Percentiles rank a stretch among this genome's conserved stretches.
These are phyloP conservation scores for Chelonia mydas DNA, from an alignment of 2,797 vertebrate genomes.

Conservation along the genomic window DNA sequence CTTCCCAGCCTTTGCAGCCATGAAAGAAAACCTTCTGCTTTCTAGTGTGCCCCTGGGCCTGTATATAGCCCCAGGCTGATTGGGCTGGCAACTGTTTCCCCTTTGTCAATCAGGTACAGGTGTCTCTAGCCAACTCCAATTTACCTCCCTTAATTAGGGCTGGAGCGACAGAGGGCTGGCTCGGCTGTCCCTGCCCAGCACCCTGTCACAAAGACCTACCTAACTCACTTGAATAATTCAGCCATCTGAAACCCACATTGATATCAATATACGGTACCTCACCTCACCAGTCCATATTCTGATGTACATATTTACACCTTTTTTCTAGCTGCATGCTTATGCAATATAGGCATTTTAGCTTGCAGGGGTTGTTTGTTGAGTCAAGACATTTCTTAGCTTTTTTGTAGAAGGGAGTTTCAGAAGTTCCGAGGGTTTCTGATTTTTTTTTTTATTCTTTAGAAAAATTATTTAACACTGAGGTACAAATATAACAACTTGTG, in stretches of 20 bases:
- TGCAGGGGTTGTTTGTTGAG: background rate
- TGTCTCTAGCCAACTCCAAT: too few relatives aligned
- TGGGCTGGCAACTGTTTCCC: too few relatives aligned
- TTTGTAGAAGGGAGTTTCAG: background rate
- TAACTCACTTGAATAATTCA: background rate
- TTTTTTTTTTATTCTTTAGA: too few relatives aligned
- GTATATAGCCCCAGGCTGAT: too few relatives aligned
- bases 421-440: background rate
- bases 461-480: background rate
- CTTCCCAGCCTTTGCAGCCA: too few relatives aligned
- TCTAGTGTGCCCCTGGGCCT: too few relatives aligned
- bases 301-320: background rate
- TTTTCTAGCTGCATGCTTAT: too few relatives aligned
- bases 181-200: too few relatives aligned
- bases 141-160: too few relatives aligned
- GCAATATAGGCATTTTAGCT: background rate
- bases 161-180: too few relatives aligned
- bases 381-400: background rate
- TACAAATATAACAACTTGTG: background rate
- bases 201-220: background rate
- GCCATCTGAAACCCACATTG: background rate
- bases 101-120: too few relatives aligned
- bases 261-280: background rate
- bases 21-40: too few relatives aligned
- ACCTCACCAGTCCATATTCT: background rate